These are phyloP conservation scores for Lepidonotus clava DNA, from an alignment of 2,888 invertebrate species.

Conservation along the genomic window DNA sequence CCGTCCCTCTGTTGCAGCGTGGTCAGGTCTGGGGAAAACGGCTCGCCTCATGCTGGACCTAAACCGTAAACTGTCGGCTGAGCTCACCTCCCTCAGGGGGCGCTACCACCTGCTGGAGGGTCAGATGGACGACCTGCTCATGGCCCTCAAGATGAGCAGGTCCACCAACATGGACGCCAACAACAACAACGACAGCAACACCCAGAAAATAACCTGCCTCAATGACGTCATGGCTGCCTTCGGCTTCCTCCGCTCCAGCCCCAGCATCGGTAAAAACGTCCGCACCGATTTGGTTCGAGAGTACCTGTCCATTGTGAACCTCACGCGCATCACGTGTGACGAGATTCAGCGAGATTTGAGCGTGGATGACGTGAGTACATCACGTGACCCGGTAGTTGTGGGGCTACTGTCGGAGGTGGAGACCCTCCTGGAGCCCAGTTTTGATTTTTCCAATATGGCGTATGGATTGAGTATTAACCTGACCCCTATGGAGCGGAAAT, in stretches of 20 bases:
- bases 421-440: slow-evolving; percentile 64
- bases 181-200: too few species aligned
- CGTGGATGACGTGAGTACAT: slow-evolving; percentile 58
- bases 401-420: slow-evolving; percentile 63
- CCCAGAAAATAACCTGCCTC: slow-evolving; percentile 60
- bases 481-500: background rate
- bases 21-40: slow-evolving; percentile 57
- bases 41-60: background rate
- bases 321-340: slow-evolving; percentile 63
- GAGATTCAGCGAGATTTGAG: slow-evolving; percentile 59
- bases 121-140: slow-evolving; percentile 62
- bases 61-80: background rate
- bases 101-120: slow-evolving; percentile 61
- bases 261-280: slow-evolving; percentile 62
- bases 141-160: slow-evolving; percentile 65
- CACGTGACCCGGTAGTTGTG: slow-evolving; percentile 61
- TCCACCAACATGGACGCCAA: slow-evolving; percentile 58
- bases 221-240: slow-evolving; percentile 64
- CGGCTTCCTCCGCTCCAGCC: slow-evolving; percentile 60
- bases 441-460: slow-evolving; percentile 55
- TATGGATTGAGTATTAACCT: background rate
- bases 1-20: background rate
- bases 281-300: slow-evolving; percentile 66
- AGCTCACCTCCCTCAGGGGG: slow-evolving; percentile 52
- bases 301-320: slow-evolving; percentile 67